Base-by-base conservation (phyloP, 1,140 invertebrate species). In the Neodiprion pinetum region DNA sequence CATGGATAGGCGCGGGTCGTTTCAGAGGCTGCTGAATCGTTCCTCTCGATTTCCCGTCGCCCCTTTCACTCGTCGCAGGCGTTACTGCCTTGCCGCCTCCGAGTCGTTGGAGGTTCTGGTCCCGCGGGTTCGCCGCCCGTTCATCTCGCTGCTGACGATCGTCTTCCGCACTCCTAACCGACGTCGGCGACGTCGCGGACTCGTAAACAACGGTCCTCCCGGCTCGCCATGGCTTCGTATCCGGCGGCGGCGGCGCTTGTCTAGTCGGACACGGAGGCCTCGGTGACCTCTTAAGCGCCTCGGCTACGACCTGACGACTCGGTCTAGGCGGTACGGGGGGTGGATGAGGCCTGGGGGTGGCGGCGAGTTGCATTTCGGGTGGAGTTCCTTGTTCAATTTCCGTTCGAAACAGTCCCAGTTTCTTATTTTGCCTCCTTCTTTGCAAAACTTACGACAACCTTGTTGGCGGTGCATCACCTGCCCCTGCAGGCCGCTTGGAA, bases 301-400 rank as follows among this genome's bases (percentile, higher is more conserved):
- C 93, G 1, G 92, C 92, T 50, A 93, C 91, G 79, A 93, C 87
- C 81, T 90, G 91, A 81, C 92, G 90, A 81, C 92, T 93, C 14
- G 93, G 93, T 72, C 93, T 86, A 40, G 93, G 93, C n/a, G 93
- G 93, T 68, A 94, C 92, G 73, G 93, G 93, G 67, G 93, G 93
- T 65, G 93, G 92, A 74, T 92, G 91, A 74, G 84, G 83, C 48
- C 85, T 86, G 48, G 7, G 65, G 69, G 82, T 84, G 70, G 85
- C 80, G 73, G 87, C 87, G 72, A 88, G 77, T 82, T 88, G 84
- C 88, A 89, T 88, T 28, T 40, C 68, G 28, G n/a, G 28, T 40
- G 28, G 2, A 40, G 28, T 40, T 40, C 28, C 5, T 5, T 40
- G 1, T 40, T 40, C 28, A 40, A 2, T 40, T 40, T 70, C 72